These are phyloP conservation scores for Tapera naevia DNA, from an alignment of 2,797 vertebrate species.

Conservation along the genomic window DNA sequence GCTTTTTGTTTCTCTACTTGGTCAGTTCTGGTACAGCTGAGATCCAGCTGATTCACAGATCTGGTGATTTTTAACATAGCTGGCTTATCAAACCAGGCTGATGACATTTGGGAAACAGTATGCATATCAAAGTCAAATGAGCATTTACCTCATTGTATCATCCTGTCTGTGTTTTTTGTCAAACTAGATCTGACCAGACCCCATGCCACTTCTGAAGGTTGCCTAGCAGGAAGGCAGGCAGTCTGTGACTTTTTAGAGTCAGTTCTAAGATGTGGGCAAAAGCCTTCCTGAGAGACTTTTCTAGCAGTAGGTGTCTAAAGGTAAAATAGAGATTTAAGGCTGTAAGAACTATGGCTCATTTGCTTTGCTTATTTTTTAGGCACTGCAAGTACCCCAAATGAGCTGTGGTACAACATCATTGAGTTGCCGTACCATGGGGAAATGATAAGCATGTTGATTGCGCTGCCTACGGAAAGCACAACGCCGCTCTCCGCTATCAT, in stretches of 20 bases:
- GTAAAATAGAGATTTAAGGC: background rate
- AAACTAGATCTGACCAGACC: background rate
- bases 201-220: background rate
- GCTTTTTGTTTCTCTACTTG: background rate
- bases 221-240: background rate
- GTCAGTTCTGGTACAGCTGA: background rate
- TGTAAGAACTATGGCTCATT: background rate
- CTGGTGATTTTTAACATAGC: background rate
- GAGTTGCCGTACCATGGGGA: conserved; percentile 92
- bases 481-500: conserved; percentile 82
- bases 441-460: conserved; percentile 91
- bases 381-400: conserved; percentile 84
- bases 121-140: background rate
- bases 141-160: background rate
- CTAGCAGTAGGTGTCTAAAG: background rate
- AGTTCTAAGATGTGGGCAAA: background rate
- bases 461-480: conserved; percentile 83
- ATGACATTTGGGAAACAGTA: background rate
- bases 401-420: conserved; percentile 88
- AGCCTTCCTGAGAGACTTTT: background rate
- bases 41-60: background rate
- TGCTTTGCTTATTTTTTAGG: conserved; percentile 69
- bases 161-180: background rate
- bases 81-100: background rate
- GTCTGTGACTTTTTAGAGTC: background rate